These are phyloP conservation scores for Erannis defoliaria DNA, from an alignment of 2,888 invertebrate genomes.

Conservation along the genomic window DNA sequence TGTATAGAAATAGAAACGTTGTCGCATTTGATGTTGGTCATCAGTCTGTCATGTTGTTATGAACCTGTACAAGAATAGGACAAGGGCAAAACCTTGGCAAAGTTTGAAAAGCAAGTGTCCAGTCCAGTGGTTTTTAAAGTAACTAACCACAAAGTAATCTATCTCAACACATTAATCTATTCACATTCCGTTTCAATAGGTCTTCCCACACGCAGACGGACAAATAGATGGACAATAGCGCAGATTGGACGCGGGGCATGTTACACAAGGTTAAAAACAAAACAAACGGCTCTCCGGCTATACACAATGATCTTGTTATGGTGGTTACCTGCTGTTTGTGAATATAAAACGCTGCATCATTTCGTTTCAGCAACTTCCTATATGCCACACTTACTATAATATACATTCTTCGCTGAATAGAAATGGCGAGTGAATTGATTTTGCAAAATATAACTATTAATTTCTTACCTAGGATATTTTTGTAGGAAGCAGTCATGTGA, in stretches of 20 bases:
- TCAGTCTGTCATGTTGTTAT: too few species aligned
- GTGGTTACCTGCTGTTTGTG: constrained; percentile 14
- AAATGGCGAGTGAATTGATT: too few species aligned
- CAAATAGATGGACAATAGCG: constrained; percentile 51
- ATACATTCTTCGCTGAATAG: too few species aligned
- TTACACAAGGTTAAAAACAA: constrained; percentile 51
- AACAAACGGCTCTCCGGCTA: constrained; percentile 47
- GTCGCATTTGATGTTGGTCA: too few species aligned
- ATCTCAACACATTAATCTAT: constrained; percentile 26
- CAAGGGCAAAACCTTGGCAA: neutral
- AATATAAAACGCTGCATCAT: constrained; percentile 5
- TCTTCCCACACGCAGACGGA: constrained; percentile 48
- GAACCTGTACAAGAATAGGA: too few species aligned
- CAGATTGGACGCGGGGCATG: constrained; percentile 47
- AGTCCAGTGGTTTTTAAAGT: constrained; percentile 1
- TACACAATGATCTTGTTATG: constrained; percentile 42
- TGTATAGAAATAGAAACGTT: too few species aligned
- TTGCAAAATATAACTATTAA: too few species aligned
- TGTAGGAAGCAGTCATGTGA: too few species aligned
- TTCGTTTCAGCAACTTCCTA: constrained; percentile 5
- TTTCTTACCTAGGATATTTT: too few species aligned
- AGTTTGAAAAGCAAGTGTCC: too few species aligned
- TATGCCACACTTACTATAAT: too few species aligned
- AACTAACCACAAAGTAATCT: constrained; percentile 19
- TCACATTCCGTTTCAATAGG: constrained; percentile 36